Conservation (phyloP, 2,888 invertebrate genomes). For the Rhagium mordax region DNA sequence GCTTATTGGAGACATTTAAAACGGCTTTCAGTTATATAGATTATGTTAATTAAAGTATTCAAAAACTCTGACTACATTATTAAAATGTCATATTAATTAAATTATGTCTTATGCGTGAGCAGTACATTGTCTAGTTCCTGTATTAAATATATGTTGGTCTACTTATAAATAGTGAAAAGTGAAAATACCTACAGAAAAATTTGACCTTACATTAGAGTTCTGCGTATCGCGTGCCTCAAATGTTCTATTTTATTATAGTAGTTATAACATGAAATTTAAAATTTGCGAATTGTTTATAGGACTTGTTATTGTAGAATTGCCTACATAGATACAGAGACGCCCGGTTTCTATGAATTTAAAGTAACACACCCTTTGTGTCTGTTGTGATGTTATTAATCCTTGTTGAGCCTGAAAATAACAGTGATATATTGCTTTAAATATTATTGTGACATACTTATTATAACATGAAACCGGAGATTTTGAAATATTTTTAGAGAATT, state of each 20-base stretch:
- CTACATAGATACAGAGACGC: background rate
- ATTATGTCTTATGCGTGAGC: slow-evolving; percentile 6
- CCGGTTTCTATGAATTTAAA: no score
- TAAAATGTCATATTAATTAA: slow-evolving; percentile 3
- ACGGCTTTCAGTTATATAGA: background rate
- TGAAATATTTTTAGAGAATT: no score
- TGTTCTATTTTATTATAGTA: slow-evolving; percentile 8
- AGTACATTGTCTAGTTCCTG: background rate
- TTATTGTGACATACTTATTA: no score
- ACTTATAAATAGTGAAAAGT: slow-evolving; percentile 24
- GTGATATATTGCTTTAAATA: no score
- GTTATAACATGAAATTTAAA: slow-evolving; percentile 22
- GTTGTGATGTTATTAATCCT: background rate
- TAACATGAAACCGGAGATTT: no score
- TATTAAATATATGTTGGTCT: background rate
- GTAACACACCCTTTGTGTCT: background rate
- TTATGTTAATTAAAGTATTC: background rate
- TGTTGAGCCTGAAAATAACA: background rate
- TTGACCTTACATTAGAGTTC: background rate
- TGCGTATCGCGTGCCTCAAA: background rate
- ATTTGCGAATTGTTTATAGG: slow-evolving; percentile 8
- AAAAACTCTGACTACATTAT: background rate
- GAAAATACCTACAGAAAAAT: slow-evolving; percentile 32
- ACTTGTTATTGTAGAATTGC: background rate
- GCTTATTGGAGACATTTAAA: background rate